Evolutionary conservation across 2,113 vertebrate genomes (phyloP).

Genomic region (Calidris pygmaea): DNA sequence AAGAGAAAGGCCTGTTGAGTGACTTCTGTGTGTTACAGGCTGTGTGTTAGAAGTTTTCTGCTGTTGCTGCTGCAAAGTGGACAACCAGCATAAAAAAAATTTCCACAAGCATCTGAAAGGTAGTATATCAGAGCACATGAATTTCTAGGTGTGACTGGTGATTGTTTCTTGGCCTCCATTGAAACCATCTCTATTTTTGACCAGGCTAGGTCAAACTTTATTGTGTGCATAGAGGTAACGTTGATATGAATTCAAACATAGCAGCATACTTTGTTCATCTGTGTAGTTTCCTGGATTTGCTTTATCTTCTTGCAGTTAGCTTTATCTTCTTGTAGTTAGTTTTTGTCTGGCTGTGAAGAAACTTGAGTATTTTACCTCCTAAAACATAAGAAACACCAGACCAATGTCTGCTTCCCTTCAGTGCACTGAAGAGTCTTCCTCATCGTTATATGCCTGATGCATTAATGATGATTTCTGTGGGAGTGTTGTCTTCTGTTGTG

Average conservation of each 20-base stretch:
- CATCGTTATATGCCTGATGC: fast-evolving
- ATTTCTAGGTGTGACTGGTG: not conserved
- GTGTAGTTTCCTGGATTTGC: not conserved
- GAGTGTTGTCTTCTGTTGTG: not conserved
- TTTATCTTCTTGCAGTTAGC: not conserved
- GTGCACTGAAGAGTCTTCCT: not conserved
- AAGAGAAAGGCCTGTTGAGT: not conserved
- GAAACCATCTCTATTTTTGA: not conserved
- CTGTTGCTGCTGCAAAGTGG: not conserved
- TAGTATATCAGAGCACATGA: too few relatives aligned
- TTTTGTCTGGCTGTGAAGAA: not conserved
- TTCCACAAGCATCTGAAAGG: too few relatives aligned
- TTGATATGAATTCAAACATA: not conserved
- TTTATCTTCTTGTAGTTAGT: not conserved
- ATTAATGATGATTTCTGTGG: not conserved
- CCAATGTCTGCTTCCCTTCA: not conserved
- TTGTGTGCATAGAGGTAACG: not conserved
- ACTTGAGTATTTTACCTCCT: not conserved
- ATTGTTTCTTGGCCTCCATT: not conserved
- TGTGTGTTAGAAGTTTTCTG: too few relatives aligned
- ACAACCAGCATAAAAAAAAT: not conserved
- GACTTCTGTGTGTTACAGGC: not conserved
- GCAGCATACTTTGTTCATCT: fast-evolving
- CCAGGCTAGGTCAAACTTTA: not conserved
- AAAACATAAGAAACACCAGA: not conserved